These are phyloP conservation scores for Paramuricea clavata DNA, from an alignment of 92 coral and sea anemone species.

Conservation along the genomic window DNA sequence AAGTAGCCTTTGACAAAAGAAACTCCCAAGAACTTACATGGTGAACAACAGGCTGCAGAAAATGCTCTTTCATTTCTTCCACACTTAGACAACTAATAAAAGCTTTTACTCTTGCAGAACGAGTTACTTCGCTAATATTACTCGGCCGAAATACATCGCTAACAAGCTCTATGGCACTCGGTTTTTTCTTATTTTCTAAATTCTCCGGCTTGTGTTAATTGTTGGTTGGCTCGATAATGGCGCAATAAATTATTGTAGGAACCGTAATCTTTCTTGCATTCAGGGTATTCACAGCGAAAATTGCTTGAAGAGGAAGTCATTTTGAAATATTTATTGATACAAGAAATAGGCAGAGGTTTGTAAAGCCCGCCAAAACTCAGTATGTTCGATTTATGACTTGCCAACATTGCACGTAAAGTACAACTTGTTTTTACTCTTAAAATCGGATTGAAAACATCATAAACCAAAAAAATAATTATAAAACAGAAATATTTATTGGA, in stretches of 20 bases:
- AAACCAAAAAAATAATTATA: no score
- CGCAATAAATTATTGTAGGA: no score
- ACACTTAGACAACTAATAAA: slow-evolving; percentile 11
- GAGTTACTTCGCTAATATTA: slow-evolving; percentile 5
- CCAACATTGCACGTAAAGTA: neutral
- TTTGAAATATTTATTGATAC: no score
- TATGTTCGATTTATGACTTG: no score
- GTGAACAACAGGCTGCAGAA: slow-evolving; percentile 14
- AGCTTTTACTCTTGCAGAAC: neutral
- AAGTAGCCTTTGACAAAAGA: neutral
- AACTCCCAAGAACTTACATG: slow-evolving; percentile 27
- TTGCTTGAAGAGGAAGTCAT: no score
- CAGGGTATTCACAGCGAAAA: no score
- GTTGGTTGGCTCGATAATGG: slow-evolving; percentile 7
- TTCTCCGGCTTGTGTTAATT: slow-evolving; percentile 4
- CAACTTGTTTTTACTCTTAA: no score
- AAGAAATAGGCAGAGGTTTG: no score
- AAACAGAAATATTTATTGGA: no score
- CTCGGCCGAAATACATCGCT: neutral
- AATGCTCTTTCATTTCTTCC: slow-evolving; percentile 12
- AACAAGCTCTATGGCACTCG: slow-evolving; percentile 8
- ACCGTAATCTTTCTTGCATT: neutral
- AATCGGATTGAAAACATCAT: no score
- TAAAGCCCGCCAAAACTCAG: no score
- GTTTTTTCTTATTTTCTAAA: neutral